Percentiles rank a stretch among this genome's conserved stretches.
Evolutionary conservation across 2,888 invertebrate species (phyloP).

Genomic region (Drosophila robusta): DNA sequence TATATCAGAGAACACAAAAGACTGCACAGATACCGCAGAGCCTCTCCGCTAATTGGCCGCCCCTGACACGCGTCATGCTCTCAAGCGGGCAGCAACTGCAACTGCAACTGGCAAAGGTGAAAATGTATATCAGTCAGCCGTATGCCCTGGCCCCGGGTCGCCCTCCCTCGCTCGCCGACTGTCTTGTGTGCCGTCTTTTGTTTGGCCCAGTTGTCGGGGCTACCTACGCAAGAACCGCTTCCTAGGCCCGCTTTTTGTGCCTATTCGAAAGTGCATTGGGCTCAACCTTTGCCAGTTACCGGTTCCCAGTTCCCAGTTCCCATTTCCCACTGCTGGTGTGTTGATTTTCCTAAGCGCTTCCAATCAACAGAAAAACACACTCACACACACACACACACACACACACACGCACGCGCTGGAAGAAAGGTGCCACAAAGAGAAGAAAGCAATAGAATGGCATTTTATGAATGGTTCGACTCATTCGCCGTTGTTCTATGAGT

Average conservation of each 20-base stretch:
- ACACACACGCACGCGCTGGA: constrained; percentile 3
- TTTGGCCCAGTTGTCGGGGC: constrained; percentile 56
- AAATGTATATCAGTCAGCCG: constrained; percentile 40
- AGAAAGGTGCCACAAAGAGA: constrained; percentile 73
- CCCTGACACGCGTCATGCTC: constrained; percentile 76
- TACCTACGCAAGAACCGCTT: constrained; percentile 61
- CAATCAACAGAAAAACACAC: constrained; percentile 46
- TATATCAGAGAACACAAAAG: constrained; percentile 65
- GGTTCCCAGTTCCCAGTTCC: constrained; percentile 46
- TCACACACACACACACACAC: constrained; percentile 2
- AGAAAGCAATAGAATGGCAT: constrained; percentile 75
- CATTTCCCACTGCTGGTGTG: constrained; percentile 55
- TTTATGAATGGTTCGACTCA: constrained; percentile 70
- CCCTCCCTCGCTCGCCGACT: not conserved
- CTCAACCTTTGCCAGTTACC: constrained; percentile 55
- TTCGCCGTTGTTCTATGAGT: constrained; percentile 30
- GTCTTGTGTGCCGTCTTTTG: constrained; percentile 28
- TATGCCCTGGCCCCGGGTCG: not conserved
- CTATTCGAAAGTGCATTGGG: constrained; percentile 51
- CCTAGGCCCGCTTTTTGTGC: constrained; percentile 33
- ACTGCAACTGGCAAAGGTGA: constrained; percentile 49
- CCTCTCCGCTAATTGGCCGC: constrained; percentile 69
- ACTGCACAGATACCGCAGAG: constrained; percentile 65
- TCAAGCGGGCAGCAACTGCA: constrained; percentile 33
- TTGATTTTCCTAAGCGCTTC: constrained; percentile 66